Evolutionary conservation across 2,113 vertebrate genomes (phyloP).

Genomic region (Prunella himalayana): DNA sequence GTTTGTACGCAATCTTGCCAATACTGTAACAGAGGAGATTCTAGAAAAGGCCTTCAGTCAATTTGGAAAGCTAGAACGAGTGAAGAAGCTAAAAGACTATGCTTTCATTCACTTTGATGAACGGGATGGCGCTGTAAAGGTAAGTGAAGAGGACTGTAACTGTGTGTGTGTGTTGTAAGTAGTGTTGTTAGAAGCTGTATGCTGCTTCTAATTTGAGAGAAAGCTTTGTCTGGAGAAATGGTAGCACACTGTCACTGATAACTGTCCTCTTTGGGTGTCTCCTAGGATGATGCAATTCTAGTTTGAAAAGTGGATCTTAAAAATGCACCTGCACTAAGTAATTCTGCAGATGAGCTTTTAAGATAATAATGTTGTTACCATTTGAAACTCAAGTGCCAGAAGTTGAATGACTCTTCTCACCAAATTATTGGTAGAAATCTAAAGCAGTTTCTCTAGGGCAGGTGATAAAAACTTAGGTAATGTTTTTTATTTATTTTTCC

Average conservation of each 20-base stretch:
- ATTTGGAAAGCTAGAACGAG: slow-evolving; percentile 93
- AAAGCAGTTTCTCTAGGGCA: not conserved
- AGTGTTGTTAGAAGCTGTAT: not conserved
- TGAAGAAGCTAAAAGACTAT: slow-evolving; percentile 99
- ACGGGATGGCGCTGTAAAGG: slow-evolving; percentile 93
- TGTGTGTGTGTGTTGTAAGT: not conserved
- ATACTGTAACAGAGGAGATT: slow-evolving; percentile 93
- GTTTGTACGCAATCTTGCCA: slow-evolving; percentile 95
- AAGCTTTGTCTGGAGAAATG: not conserved
- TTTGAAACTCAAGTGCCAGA: not conserved
- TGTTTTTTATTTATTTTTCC: not conserved
- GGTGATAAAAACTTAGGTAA: not conserved
- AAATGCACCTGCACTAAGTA: not conserved
- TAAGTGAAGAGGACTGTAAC: slow-evolving; percentile 42
- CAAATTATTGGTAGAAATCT: not conserved
- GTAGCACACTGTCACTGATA: not conserved
- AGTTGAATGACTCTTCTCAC: not conserved
- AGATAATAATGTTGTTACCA: not conserved
- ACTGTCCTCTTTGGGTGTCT: not conserved
- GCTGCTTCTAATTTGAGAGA: not conserved
- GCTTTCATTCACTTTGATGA: slow-evolving; percentile 98
- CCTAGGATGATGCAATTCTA: not conserved
- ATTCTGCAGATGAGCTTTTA: not conserved
- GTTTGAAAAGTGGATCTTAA: not conserved
- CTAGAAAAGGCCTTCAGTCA: slow-evolving; percentile 92